These are phyloP conservation scores for Habropoda laboriosa DNA, from an alignment of 1,140 invertebrate species.

Conservation along the genomic window DNA sequence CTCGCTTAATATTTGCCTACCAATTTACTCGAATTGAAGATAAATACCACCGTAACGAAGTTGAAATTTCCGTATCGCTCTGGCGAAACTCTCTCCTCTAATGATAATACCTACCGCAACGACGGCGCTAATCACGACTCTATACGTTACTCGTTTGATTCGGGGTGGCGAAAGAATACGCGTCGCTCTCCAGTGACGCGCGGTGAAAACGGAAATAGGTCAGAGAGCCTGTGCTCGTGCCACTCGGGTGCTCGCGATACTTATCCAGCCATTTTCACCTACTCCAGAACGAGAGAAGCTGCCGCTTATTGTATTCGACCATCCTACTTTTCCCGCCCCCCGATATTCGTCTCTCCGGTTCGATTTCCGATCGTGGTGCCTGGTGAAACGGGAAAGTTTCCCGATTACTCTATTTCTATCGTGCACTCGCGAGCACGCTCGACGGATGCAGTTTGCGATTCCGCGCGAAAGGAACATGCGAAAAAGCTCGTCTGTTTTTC, in stretches of 20 bases:
- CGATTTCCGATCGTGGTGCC: conserved; percentile 10
- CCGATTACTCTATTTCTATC: conserved; percentile 23
- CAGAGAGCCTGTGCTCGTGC: no score
- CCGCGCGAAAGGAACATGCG: not conserved
- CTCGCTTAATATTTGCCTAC: not conserved
- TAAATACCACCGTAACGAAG: not conserved
- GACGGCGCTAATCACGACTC: no score
- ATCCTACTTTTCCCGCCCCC: conserved; percentile 2
- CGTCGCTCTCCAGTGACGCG: no score
- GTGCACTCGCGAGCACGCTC: conserved; percentile 1
- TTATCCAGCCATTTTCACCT: no score
- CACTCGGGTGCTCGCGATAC: no score
- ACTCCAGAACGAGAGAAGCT: conserved; percentile 33
- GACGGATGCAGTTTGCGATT: not conserved
- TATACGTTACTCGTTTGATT: no score
- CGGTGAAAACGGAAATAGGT: no score
- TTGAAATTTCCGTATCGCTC: no score
- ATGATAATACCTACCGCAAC: no score
- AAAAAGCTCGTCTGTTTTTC: not conserved
- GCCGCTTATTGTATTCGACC: not conserved
- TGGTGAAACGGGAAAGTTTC: conserved; percentile 4
- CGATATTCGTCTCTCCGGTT: not conserved
- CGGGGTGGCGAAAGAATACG: no score
- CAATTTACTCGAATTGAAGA: conserved; percentile 9
- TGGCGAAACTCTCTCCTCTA: no score